phyloP scores from a whole-genome alignment of 2,888 invertebrate genomes.

The Dendrolimus pini region DNA sequence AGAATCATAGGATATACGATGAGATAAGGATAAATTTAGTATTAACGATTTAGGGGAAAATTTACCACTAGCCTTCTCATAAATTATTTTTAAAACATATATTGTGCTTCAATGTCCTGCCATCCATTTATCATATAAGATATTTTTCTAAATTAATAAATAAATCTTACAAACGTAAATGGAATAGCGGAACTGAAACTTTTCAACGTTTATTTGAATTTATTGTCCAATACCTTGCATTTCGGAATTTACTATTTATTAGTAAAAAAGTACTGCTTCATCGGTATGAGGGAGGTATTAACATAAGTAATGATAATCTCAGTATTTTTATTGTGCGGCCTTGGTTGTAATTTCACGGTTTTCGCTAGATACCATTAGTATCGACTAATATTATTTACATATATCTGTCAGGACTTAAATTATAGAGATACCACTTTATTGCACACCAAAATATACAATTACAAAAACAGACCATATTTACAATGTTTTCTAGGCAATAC shows the following conservation, averaged over 20 bases:
- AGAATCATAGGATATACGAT: slow-evolving; percentile 12
- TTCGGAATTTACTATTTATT: background rate
- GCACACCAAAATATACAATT: too few species aligned
- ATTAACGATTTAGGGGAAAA: background rate
- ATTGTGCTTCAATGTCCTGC: slow-evolving; percentile 22
- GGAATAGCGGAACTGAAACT: slow-evolving; percentile 19
- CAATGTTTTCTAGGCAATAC: too few species aligned
- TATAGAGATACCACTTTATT: too few species aligned
- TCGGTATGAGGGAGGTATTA: too few species aligned
- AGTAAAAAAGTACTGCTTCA: too few species aligned
- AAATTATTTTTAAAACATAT: slow-evolving; percentile 14
- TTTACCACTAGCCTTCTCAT: slow-evolving; percentile 11
- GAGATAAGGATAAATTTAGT: slow-evolving; percentile 10
- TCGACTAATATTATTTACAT: too few species aligned
- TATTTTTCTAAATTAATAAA: slow-evolving; percentile 39
- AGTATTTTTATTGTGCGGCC: too few species aligned
- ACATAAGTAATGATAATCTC: too few species aligned
- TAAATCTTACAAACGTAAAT: slow-evolving; percentile 26
- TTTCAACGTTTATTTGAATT: slow-evolving; percentile 3
- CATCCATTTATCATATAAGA: slow-evolving; percentile 31
- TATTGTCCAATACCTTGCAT: slow-evolving; percentile 4
- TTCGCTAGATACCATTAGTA: too few species aligned
- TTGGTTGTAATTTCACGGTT: too few species aligned
- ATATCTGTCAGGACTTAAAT: too few species aligned
- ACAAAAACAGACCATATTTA: too few species aligned